A percentile compares a stretch with the other conserved stretches of the same genome.
phyloP scores from a whole-genome alignment of 2,888 invertebrate genomes.

The Spilosoma lubricipeda region DNA sequence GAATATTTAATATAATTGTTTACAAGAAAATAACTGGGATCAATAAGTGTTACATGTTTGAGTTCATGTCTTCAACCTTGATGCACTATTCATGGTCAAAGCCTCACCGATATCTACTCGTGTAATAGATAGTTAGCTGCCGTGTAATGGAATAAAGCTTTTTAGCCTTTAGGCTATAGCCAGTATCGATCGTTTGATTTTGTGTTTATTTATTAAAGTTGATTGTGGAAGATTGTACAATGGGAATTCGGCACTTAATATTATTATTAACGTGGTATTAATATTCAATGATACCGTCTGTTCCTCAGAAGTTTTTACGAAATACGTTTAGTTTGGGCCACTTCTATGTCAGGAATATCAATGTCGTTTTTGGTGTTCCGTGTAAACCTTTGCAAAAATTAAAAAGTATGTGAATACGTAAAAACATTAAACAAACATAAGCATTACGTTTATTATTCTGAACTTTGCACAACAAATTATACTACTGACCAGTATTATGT shows the following conservation, averaged over 20 bases:
- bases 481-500: not conserved
- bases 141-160: too few relatives aligned
- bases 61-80: not conserved
- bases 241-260: not conserved
- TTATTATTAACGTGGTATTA: not conserved
- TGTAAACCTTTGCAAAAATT: not conserved
- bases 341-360: not conserved
- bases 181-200: not conserved
- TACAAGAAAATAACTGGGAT: too few relatives aligned
- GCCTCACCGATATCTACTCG: not conserved
- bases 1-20: too few relatives aligned
- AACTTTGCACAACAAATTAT: not conserved
- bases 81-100: not conserved
- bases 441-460: not conserved
- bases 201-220: not conserved
- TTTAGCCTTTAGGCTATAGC: not conserved
- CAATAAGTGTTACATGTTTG: too few relatives aligned
- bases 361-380: not conserved
- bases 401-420: not conserved
- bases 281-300: not conserved
- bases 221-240: not conserved
- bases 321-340: not conserved
- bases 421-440: not conserved
- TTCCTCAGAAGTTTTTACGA: not conserved
- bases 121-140: not conserved